These are phyloP conservation scores for Nothobranchius furzeri DNA, from an alignment of 2,113 vertebrate species.

Conservation along the genomic window DNA sequence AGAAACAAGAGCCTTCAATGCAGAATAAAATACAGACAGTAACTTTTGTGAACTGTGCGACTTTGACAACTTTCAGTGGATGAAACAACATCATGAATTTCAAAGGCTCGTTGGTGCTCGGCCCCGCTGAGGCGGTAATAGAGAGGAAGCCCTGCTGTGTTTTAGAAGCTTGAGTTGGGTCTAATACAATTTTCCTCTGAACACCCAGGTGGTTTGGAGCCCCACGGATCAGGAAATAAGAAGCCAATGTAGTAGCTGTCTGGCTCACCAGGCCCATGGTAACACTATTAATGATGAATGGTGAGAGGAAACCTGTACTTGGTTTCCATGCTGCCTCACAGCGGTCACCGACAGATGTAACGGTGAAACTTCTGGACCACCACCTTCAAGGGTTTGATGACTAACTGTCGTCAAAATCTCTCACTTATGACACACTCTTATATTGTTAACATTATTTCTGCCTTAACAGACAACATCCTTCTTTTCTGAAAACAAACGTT, in stretches of 20 bases:
- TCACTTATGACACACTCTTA: neutral
- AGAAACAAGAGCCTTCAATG: no score
- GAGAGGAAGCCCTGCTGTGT: slow-evolving; percentile 17
- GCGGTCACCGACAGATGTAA: neutral
- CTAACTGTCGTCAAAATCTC: no score
- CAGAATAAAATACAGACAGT: neutral
- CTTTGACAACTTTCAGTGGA: neutral
- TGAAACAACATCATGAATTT: slow-evolving; percentile 25
- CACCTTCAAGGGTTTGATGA: neutral
- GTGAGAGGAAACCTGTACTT: slow-evolving; percentile 18
- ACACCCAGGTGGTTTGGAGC: slow-evolving; percentile 25
- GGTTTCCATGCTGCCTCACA: slow-evolving; percentile 15
- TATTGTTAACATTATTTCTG: neutral
- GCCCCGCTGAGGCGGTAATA: slow-evolving; percentile 57
- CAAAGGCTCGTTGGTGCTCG: slow-evolving; percentile 26
- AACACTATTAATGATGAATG: slow-evolving; percentile 54
- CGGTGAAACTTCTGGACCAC: slow-evolving; percentile 22
- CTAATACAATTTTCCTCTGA: slow-evolving; percentile 28
- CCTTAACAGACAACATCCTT: neutral
- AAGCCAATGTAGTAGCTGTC: slow-evolving; percentile 26
- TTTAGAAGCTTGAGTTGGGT: slow-evolving; percentile 31
- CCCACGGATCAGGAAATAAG: slow-evolving; percentile 62
- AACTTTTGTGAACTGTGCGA: neutral
- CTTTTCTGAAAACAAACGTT: neutral
- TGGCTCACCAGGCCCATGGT: slow-evolving; percentile 43